phyloP scores from a whole-genome alignment of 2,113 vertebrate genomes.

The Heloderma charlesbogerti region DNA sequence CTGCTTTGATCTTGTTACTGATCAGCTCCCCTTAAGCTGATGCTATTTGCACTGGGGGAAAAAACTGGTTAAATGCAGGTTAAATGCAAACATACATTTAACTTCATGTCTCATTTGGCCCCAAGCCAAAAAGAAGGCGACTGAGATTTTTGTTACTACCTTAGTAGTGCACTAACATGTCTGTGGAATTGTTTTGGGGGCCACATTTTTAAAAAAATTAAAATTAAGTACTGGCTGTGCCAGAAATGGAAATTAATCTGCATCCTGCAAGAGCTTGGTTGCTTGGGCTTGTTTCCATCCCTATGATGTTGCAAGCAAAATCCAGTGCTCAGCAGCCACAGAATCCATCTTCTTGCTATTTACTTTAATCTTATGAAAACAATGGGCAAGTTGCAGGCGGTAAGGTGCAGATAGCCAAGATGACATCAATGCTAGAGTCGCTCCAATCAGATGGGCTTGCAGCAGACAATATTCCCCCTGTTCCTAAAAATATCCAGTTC shows the following conservation, averaged over 20 bases:
- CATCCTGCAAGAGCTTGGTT: background rate
- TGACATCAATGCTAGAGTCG: background rate
- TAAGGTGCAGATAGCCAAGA: background rate
- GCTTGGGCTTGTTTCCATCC: background rate
- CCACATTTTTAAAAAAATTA: background rate
- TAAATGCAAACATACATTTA: no score
- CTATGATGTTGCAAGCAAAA: no score
- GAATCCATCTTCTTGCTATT: background rate
- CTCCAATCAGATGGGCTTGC: background rate
- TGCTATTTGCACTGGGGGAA: background rate
- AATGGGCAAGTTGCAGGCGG: conserved; percentile 8
- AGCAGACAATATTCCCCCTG: background rate
- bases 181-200: background rate
- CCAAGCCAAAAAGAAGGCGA: background rate
- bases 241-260: background rate
- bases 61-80: no score
- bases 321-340: background rate
- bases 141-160: no score
- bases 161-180: background rate
- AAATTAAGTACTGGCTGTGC: background rate
- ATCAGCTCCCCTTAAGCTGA: no score
- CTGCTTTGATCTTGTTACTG: background rate
- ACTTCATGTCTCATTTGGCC: background rate
- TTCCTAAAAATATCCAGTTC: conserved; percentile 20
- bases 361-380: conserved; percentile 12